Evolutionary conservation across 2,888 invertebrate species (phyloP).

Genomic region (Andrena marginata): DNA sequence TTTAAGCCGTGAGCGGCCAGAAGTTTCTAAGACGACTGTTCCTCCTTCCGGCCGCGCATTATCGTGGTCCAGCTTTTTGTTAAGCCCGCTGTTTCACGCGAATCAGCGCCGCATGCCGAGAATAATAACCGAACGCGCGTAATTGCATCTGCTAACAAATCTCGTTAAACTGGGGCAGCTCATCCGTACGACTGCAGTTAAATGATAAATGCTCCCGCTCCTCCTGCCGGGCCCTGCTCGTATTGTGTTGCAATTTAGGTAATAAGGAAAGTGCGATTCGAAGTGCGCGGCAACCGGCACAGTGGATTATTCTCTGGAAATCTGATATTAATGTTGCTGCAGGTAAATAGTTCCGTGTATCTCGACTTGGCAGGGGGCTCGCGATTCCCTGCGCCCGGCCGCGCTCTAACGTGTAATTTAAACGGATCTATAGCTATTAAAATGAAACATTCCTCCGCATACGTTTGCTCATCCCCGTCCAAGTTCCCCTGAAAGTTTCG

Average conservation of each 20-base stretch:
- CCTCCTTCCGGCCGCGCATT: slow-evolving; percentile 70
- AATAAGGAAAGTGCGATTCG: background rate
- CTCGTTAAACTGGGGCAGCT: slow-evolving; percentile 14
- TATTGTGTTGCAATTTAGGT: background rate
- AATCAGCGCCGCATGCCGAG: slow-evolving; percentile 29
- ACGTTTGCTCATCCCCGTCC: slow-evolving; percentile 10
- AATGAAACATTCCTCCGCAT: slow-evolving; percentile 33
- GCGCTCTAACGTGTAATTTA: slow-evolving; percentile 38
- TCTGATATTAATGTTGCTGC: background rate
- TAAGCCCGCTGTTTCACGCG: slow-evolving; percentile 60
- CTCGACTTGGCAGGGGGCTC: background rate
- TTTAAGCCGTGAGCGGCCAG: slow-evolving; percentile 80
- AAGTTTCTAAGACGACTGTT: slow-evolving; percentile 81
- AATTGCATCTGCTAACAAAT: slow-evolving; percentile 34
- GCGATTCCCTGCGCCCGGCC: background rate
- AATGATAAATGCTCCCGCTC: slow-evolving; percentile 7
- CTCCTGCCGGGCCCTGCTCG: background rate
- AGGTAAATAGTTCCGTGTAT: background rate
- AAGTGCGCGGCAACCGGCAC: background rate
- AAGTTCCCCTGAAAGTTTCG: slow-evolving; percentile 45
- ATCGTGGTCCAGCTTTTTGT: slow-evolving; percentile 66
- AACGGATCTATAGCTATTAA: slow-evolving; percentile 22
- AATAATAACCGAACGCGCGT: slow-evolving; percentile 46
- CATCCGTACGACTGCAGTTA: slow-evolving; percentile 13
- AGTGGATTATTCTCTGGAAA: background rate